phyloP scores from a whole-genome alignment of 2,888 invertebrate species.

The Julus scandinavius region DNA sequence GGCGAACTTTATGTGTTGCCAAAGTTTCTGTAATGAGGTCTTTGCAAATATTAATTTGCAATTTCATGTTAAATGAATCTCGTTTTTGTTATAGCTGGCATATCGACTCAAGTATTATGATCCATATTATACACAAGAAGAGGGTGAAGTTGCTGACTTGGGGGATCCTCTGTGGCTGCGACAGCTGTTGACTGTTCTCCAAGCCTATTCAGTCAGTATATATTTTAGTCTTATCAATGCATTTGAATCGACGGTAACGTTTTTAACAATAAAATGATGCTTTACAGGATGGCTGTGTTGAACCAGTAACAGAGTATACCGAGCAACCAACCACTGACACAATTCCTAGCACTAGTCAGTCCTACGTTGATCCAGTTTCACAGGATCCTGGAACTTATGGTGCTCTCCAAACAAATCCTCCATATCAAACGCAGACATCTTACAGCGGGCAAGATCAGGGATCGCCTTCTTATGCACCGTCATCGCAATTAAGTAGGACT shows the following conservation, averaged over 20 bases:
- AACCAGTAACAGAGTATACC: not conserved
- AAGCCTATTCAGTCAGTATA: conserved; percentile 61
- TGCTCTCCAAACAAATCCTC: not conserved
- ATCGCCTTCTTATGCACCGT: not conserved
- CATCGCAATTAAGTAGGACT: not conserved
- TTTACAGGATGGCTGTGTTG: not conserved
- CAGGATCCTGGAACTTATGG: conserved; percentile 3
- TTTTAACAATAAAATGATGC: not conserved
- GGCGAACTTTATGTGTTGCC: too few species aligned
- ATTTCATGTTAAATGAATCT: not conserved
- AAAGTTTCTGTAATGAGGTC: not conserved
- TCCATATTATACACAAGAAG: conserved; percentile 69
- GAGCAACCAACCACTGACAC: not conserved
- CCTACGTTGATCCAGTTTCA: not conserved
- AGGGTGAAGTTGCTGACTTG: conserved; percentile 62
- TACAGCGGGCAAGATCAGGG: not conserved
- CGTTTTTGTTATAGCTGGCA: conserved; percentile 65
- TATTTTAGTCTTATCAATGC: not conserved
- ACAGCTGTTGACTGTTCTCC: conserved; percentile 58
- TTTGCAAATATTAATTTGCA: not conserved
- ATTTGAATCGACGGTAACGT: not conserved
- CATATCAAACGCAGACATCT: not conserved
- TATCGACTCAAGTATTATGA: conserved; percentile 78
- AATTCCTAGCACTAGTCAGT: not conserved
- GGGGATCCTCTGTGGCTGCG: conserved; percentile 72